phyloP scores from a whole-genome alignment of 2,113 vertebrate species.

The Etheostoma spectabile region DNA sequence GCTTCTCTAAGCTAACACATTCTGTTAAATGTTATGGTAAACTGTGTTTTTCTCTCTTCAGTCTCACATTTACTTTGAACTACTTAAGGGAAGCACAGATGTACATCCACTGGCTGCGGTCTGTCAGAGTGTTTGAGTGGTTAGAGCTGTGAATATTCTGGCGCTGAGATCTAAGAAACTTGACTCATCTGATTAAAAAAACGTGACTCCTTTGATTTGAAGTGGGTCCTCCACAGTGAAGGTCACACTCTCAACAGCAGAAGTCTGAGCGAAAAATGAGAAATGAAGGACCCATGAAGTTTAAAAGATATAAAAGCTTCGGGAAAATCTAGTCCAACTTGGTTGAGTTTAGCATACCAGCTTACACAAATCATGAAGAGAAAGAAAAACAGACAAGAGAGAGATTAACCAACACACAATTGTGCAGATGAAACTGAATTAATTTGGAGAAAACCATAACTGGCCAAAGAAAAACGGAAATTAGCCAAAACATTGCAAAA shows the following conservation, averaged over 20 bases:
- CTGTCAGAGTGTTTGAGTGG: constrained; percentile 1
- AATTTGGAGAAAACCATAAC: background rate
- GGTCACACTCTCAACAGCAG: constrained; percentile 3
- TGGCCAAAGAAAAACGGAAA: background rate
- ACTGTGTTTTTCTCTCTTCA: background rate
- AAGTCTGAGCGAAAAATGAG: background rate
- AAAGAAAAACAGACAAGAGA: background rate
- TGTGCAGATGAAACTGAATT: background rate
- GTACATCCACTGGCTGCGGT: background rate
- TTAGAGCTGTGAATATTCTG: constrained; percentile 38
- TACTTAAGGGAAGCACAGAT: background rate
- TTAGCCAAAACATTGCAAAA: background rate
- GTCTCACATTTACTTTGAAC: constrained; percentile 24
- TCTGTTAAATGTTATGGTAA: background rate
- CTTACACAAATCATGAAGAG: background rate
- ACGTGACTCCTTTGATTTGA: constrained; percentile 28
- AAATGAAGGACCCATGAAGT: background rate
- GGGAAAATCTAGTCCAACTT: background rate
- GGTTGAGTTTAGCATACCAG: background rate
- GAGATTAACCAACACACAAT: no score
- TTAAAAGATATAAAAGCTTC: background rate
- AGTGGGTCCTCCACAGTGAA: constrained; percentile 19
- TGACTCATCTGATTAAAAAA: constrained; percentile 35
- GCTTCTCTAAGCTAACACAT: background rate
- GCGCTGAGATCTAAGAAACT: background rate